Evolutionary conservation across 2,113 vertebrate genomes (phyloP).

Genomic region (Microcebus jonahi): DNA sequence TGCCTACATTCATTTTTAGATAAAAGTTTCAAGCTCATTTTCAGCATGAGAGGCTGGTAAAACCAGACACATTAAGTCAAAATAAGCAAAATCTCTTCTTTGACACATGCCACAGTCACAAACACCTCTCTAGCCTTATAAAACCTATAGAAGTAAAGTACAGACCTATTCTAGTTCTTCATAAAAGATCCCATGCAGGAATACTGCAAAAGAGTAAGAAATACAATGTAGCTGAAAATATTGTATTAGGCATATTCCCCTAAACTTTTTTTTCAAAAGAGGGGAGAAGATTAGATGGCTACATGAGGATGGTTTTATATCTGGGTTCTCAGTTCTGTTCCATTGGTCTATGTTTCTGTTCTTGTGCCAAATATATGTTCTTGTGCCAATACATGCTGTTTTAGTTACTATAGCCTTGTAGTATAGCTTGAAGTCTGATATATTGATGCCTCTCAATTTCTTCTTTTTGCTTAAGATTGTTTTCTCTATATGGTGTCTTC

Average conservation of each 20-base stretch:
- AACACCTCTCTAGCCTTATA: not conserved
- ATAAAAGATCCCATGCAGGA: not conserved
- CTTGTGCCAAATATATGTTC: too few species aligned
- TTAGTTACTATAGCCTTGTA: too few species aligned
- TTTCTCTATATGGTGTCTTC: too few species aligned
- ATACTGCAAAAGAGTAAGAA: not conserved
- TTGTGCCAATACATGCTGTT: too few species aligned
- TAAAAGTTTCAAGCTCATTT: not conserved
- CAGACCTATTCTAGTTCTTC: not conserved
- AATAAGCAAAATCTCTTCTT: not conserved
- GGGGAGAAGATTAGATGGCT: not conserved
- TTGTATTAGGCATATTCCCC: not conserved
- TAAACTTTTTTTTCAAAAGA: not conserved
- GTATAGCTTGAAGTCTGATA: too few species aligned
- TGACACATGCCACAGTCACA: not conserved
- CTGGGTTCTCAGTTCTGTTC: too few species aligned
- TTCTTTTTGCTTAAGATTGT: too few species aligned
- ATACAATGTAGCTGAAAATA: not conserved
- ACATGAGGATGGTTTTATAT: too few species aligned
- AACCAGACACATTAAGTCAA: not conserved
- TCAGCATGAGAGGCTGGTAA: not conserved
- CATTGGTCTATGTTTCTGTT: too few species aligned
- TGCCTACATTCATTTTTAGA: not conserved
- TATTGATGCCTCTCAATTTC: too few species aligned
- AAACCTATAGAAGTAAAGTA: not conserved